Conservation (phyloP, 2,797 vertebrate species). For the Hypotaenidia okinawae region DNA sequence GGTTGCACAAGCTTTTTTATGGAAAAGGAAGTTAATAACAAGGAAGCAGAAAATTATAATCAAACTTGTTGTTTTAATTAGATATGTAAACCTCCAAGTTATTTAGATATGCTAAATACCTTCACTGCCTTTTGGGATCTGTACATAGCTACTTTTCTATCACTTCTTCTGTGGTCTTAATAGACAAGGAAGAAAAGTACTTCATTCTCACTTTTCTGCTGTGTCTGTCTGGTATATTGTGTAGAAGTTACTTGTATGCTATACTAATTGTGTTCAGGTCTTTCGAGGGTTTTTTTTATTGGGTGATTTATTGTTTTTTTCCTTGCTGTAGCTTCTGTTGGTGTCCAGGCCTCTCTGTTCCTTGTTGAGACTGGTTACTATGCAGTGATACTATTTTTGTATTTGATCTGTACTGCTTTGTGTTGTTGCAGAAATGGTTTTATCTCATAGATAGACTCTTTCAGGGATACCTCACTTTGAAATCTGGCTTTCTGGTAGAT, state of each 20-base stretch:
- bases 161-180: background rate
- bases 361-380: background rate
- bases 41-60: background rate
- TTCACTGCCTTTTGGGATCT: background rate
- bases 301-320: background rate
- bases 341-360: background rate
- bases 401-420: background rate
- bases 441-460: background rate
- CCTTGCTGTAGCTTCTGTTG: background rate
- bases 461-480: background rate
- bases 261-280: rapidly evolving
- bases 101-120: background rate
- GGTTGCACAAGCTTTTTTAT: background rate
- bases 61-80: background rate
- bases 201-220: background rate
- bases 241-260: background rate
- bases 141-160: background rate
- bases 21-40: background rate
- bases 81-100: background rate
- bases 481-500: background rate
- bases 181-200: background rate
- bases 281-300: background rate
- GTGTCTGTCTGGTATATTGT: rapidly evolving
- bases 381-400: background rate
- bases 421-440: background rate